Evolutionary conservation across 2,113 vertebrate genomes (phyloP).

Genomic region (Hydrolagus affinis): DNA sequence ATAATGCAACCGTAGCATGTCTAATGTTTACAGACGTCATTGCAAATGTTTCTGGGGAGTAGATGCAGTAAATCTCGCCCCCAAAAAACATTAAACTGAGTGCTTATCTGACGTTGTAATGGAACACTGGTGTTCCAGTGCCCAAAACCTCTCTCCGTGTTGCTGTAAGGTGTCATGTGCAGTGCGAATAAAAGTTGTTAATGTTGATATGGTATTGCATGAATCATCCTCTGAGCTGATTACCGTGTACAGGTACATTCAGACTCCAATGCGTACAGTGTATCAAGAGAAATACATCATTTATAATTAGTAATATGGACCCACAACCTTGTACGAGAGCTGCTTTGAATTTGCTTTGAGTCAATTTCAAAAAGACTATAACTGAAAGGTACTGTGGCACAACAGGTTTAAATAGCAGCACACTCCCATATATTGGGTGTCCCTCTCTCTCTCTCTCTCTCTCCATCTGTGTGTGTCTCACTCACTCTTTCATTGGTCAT

Average conservation of each 20-base stretch:
- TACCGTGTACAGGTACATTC: neutral
- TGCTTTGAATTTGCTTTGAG: slow-evolving; percentile 1
- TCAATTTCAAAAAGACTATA: neutral
- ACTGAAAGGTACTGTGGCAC: slow-evolving; percentile 4
- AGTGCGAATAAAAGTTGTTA: neutral
- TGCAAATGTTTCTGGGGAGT: neutral
- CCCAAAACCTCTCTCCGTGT: neutral
- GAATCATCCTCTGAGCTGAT: neutral
- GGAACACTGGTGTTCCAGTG: no score
- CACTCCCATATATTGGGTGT: no score
- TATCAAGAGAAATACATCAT: neutral
- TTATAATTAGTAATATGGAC: slow-evolving; percentile 1
- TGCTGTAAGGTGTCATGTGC: no score
- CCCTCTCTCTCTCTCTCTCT: no score
- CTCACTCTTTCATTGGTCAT: neutral
- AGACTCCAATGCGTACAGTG: no score
- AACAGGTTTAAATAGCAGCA: neutral
- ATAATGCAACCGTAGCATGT: neutral
- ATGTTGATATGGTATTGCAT: neutral
- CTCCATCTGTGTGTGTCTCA: no score
- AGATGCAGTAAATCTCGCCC: neutral
- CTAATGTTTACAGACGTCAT: neutral
- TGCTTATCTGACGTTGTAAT: neutral
- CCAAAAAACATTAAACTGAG: neutral
- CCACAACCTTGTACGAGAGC: neutral